Evolutionary conservation across 2,797 vertebrate species (phyloP), one percentile per base, ranked within the genome.

Genomic region (Xenops minutus): DNA sequence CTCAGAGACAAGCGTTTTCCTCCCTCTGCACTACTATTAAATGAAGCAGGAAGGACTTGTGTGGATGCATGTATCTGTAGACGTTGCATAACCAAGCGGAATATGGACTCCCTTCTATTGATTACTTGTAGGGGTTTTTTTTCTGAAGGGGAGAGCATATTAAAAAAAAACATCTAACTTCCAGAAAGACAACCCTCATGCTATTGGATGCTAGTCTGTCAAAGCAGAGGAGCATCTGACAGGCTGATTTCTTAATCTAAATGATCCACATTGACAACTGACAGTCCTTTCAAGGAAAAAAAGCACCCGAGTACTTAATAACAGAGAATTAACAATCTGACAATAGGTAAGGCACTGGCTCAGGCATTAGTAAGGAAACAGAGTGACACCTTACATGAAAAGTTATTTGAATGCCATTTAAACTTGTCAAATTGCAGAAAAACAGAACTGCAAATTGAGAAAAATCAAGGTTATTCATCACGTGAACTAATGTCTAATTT

Each of bases 341-440:
- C 96, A 97, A 97, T 93, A 95, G 92, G 92, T 79, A 93, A 97
- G 84, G 94, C 74, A 95, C 89, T 96, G 95, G 95, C 85, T 96
- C 94, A 97, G 93, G 95, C 95, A 96, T 96, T 97, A 97, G 97
- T 97, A 89, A 97, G 96, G 94, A 97, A 97, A 97, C 95, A 97
- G 97, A 97, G 88, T 96, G 97, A 97, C 97, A 97, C 76, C 94
- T 97, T 88, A 91, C 87, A 89, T 91, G 91, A 96, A 96, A 96
- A 97, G 95, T 89, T 96, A 86, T 86, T 93, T 86, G 95, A 94
- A 95, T 89, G 92, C 94, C 96, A 95, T 94, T 97, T 97, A 96
- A 97, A 96, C 97, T 93, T 97, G 97, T 97, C 97, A 97, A 96
- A 96, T 44, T 91, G 89, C 95, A 91, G 96, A 97, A 97, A 90